Percentiles rank a stretch among this genome's conserved stretches.
phyloP scores from a whole-genome alignment of 2,113 vertebrate species.

The Tylochromis polylepis region DNA sequence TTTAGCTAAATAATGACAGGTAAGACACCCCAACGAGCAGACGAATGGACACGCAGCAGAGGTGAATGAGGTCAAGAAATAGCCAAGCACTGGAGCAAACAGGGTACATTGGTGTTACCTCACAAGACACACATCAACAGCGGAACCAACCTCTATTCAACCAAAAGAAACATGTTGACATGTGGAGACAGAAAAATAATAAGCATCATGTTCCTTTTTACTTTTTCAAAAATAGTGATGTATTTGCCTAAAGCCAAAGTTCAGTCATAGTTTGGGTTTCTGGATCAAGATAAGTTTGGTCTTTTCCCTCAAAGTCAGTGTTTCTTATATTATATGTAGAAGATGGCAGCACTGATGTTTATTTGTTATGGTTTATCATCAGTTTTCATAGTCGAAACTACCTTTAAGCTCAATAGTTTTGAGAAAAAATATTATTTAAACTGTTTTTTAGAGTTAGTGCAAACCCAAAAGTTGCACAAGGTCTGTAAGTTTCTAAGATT shows the following conservation, averaged over 20 bases:
- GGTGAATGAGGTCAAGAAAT: constrained; percentile 4
- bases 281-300: neutral
- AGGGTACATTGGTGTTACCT: neutral
- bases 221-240: neutral
- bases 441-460: neutral
- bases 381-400: neutral
- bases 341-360: neutral
- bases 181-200: neutral
- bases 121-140: neutral
- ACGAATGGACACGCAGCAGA: neutral
- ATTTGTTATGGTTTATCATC: neutral
- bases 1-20: constrained; percentile 40
- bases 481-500: neutral
- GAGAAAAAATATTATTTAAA: neutral
- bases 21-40: constrained; percentile 11
- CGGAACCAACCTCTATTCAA: neutral
- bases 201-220: neutral
- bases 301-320: neutral
- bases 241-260: neutral
- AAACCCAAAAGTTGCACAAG: neutral
- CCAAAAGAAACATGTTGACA: neutral
- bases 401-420: neutral
- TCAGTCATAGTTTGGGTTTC: neutral
- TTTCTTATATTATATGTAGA: neutral
- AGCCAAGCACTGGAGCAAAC: neutral